Evolutionary conservation across 2,888 invertebrate species (phyloP), one percentile per base, ranked within the genome.

Genomic region (Timandra comae): DNA sequence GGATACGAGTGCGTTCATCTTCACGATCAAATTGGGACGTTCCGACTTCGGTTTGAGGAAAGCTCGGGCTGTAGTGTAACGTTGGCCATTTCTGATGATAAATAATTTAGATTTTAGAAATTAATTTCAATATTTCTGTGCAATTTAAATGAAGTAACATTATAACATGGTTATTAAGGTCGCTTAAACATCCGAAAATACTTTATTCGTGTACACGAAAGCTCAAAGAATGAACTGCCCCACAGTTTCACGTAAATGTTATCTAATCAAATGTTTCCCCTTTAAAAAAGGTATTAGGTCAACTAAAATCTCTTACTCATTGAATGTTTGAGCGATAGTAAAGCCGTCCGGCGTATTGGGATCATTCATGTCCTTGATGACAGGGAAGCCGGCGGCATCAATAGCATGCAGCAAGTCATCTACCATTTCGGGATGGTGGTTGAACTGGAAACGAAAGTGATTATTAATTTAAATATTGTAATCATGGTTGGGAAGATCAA

Each of bases 321-420:
- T 87, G 43, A 84, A 90, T 1, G 88, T 67, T 57, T 91, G 91
- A 0, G 90, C 89, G 8, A 91, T 73, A 16, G 78, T 63, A 59
- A 91, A 91, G 7, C 91, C 91, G 2, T 87, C 89, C 2, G 85
- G 85, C 21, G 86, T 82, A 20, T 79, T 57, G 0, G 76, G 86
- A 20, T 91, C 87, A 53, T 90, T 90, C 51, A 90, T 76, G 54
- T 91, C 91, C 0, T 78, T 61, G 29, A 85, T 78, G 22, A 88
- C 52, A 1, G 88, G 87, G 8, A 86, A 75, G 0, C 89, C 89
- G 2, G 81, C 65, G 50, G 90, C 87, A 27, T 73, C 67, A 7
- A 88, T 88, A 0, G 89, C 90, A 7, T 67, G 39, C 13, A 91
- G 60, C 13, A 91, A 65, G 33, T 88, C 87, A 21, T 76, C 50